These are phyloP conservation scores for Drosophila demipolita DNA, from an alignment of 2,888 invertebrate genomes.

Conservation along the genomic window DNA sequence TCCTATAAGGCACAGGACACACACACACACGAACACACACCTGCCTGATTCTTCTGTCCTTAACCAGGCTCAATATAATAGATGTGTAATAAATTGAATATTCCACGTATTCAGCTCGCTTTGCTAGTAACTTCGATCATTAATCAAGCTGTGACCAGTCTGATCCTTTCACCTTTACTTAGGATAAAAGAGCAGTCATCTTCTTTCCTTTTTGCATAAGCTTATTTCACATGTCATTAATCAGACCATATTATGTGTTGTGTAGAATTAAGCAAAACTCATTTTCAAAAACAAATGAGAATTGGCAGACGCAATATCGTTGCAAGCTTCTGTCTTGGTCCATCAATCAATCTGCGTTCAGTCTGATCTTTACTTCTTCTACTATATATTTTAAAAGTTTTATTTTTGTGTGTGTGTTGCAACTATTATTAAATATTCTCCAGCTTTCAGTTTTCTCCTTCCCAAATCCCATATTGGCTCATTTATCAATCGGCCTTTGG, in stretches of 20 bases:
- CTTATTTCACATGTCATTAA: not conserved
- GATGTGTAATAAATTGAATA: constrained; percentile 5
- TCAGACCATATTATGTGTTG: not conserved
- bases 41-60: constrained; percentile 23
- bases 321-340: not conserved
- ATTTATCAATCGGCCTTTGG: constrained; percentile 7
- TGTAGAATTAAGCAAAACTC: not conserved
- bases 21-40: constrained; percentile 36
- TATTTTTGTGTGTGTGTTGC: not conserved
- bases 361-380: constrained; percentile 4
- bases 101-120: not conserved
- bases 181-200: not conserved
- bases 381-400: not conserved
- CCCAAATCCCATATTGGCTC: not conserved
- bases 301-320: not conserved
- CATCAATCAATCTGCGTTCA: constrained; percentile 10
- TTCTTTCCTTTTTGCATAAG: not conserved
- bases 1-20: constrained; percentile 15
- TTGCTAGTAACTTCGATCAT: constrained; percentile 5
- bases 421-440: not conserved
- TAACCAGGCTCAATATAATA: not conserved
- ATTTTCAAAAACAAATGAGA: not conserved
- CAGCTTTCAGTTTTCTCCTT: not conserved
- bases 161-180: not conserved
- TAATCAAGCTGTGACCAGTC: constrained; percentile 15